Conservation (phyloP, 1,140 invertebrate species). For the Sminthurides bifidus region DNA sequence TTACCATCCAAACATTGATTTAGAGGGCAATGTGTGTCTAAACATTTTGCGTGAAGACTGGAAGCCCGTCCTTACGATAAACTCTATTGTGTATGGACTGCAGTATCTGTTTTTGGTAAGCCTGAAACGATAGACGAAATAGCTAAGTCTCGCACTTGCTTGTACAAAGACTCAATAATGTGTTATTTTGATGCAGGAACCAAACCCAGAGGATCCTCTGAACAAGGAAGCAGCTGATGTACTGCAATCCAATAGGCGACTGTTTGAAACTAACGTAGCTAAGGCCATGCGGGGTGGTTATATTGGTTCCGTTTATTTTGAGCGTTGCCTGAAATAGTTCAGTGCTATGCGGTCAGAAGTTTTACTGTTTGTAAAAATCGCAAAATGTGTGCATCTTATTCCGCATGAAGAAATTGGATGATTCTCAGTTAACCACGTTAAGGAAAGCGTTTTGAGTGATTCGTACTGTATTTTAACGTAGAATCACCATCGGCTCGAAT, state of each 20-base stretch:
- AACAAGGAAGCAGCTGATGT: constrained; percentile 99
- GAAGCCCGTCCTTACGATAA: constrained; percentile 96
- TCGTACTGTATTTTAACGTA: too few species aligned
- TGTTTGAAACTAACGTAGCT: constrained; percentile 92
- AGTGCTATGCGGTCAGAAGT: neutral
- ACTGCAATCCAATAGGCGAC: constrained; percentile 78
- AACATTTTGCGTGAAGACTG: constrained; percentile 95
- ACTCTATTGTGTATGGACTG: constrained; percentile 94
- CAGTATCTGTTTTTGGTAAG: constrained; percentile 93
- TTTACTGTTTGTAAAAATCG: too few species aligned
- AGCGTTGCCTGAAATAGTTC: constrained; percentile 91
- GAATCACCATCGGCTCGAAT: too few species aligned
- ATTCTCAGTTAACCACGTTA: too few species aligned
- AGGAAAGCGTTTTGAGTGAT: too few species aligned
- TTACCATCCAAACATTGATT: constrained; percentile 90
- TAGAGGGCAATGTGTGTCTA: constrained; percentile 87
- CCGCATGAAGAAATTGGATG: too few species aligned
- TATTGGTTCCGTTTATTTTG: constrained; percentile 84
- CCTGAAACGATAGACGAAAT: too few species aligned
- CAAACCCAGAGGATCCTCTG: constrained; percentile 94
- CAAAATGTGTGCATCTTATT: too few species aligned
- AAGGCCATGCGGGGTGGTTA: constrained; percentile 92
- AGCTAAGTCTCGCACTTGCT: too few species aligned
- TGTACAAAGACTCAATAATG: neutral
- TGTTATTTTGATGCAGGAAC: constrained; percentile 56